A percentile compares a stretch with the other conserved stretches of the same genome.
These are phyloP conservation scores for Elysia chlorotica DNA, from an alignment of 1,140 invertebrate genomes.

Conservation along the genomic window DNA sequence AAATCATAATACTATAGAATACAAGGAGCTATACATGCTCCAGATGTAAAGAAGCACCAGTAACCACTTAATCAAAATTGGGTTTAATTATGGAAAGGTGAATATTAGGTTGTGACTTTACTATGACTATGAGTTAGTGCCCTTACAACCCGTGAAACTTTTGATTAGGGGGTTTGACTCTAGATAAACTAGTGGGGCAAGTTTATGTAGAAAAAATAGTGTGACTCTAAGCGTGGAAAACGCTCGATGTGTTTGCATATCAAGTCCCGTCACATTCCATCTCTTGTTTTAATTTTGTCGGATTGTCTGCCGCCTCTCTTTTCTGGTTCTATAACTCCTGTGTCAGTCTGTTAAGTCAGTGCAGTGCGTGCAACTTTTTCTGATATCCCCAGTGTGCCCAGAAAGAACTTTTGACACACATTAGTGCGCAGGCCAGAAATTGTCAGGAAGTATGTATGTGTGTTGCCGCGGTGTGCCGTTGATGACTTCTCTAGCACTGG, in stretches of 20 bases:
- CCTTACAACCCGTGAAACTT: too few species aligned
- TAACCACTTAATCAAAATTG: too few species aligned
- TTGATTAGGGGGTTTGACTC: too few species aligned
- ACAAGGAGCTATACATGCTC: too few species aligned
- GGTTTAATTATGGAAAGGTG: too few species aligned
- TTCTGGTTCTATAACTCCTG: background rate
- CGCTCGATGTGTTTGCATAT: slow-evolving; percentile 1
- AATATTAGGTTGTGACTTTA: too few species aligned
- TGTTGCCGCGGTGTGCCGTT: background rate
- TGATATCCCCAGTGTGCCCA: background rate
- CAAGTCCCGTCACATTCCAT: background rate
- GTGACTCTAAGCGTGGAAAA: background rate
- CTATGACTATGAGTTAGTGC: too few species aligned
- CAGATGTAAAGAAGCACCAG: too few species aligned
- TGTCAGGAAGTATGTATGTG: background rate
- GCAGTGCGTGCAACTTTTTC: background rate
- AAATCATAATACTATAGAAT: too few species aligned
- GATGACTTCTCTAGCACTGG: background rate
- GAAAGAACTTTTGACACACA: slow-evolving; percentile 1
- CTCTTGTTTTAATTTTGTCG: background rate
- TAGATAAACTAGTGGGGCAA: too few species aligned
- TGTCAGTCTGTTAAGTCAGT: background rate
- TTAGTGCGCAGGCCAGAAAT: background rate
- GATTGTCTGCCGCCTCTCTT: slow-evolving; percentile 4
- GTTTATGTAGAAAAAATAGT: too few species aligned